Percentiles rank a stretch among this genome's conserved stretches.
These are phyloP conservation scores for Caenorhabditis sinica DNA, from an alignment of 2,888 invertebrate genomes.

Conservation along the genomic window DNA sequence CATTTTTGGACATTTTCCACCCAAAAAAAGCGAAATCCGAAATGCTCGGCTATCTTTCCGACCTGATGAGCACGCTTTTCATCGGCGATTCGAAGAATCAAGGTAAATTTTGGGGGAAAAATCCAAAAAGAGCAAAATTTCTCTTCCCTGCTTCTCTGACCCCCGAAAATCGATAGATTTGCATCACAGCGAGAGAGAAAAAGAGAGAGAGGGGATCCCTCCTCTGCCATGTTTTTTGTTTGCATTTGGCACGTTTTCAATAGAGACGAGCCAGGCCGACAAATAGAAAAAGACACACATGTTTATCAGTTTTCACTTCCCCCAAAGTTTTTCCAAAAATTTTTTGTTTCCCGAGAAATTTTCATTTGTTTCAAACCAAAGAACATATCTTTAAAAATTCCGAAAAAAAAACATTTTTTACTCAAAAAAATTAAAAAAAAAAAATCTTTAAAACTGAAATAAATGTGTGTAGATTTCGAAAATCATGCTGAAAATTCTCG, in stretches of 20 bases:
- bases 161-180: slow-evolving; percentile 5
- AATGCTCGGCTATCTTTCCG: slow-evolving; percentile 51
- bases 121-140: neutral
- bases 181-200: slow-evolving; percentile 6
- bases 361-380: slow-evolving; percentile 3
- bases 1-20: neutral
- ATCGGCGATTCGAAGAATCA: slow-evolving; percentile 12
- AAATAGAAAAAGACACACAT: neutral
- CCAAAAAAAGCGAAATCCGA: slow-evolving; percentile 1
- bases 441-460: too few species aligned
- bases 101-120: slow-evolving; percentile 20
- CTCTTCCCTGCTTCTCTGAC: slow-evolving; percentile 37
- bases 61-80: slow-evolving; percentile 46
- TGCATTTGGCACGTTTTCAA: slow-evolving; percentile 57
- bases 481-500: too few species aligned
- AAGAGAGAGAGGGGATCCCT: neutral
- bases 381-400: neutral
- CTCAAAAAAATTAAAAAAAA: neutral
- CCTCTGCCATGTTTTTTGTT: slow-evolving; percentile 22
- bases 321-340: neutral
- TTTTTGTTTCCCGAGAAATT: neutral
- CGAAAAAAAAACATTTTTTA: neutral
- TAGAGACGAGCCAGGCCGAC: neutral
- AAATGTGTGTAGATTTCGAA: too few species aligned
- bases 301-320: slow-evolving; percentile 7